Percentiles rank a stretch among this genome's conserved stretches.
Conservation (phyloP, 35 echinoderm and acorn worm species). For the Apostichopus californicus region DNA sequence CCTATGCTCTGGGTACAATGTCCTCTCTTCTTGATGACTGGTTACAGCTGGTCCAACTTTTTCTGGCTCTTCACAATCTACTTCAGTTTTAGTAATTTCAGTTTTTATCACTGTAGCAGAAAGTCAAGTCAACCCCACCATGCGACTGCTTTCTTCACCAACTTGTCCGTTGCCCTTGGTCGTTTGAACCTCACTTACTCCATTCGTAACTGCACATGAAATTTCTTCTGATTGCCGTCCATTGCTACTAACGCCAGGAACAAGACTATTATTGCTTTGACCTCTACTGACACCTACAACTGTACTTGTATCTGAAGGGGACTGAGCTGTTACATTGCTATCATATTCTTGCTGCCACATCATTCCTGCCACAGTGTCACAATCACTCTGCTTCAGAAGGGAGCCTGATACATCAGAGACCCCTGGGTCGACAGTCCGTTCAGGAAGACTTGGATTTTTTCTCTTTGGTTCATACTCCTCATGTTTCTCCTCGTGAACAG, state of each 20-base stretch:
- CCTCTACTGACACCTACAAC: not conserved
- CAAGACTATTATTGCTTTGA: not conserved
- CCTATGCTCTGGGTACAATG: not conserved
- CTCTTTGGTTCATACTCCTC: not conserved
- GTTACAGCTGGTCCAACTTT: not conserved
- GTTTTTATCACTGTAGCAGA: not conserved
- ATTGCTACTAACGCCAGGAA: not conserved
- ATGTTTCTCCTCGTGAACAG: constrained; percentile 13
- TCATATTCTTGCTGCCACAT: too few species aligned
- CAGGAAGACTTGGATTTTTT: not conserved
- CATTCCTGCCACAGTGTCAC: too few species aligned
- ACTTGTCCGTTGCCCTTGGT: not conserved
- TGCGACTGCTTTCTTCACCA: not conserved
- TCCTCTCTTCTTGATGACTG: not conserved
- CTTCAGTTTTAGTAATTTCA: not conserved
- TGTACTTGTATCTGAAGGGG: not conserved
- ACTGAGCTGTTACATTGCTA: not conserved
- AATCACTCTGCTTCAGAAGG: too few species aligned
- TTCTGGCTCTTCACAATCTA: not conserved
- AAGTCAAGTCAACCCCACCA: not conserved
- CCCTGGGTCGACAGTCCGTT: too few species aligned
- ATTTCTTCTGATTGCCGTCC: not conserved
- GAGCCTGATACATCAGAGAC: too few species aligned
- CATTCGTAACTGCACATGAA: not conserved
- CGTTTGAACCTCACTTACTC: not conserved